Base-by-base conservation (phyloP, 1,140 invertebrate species). In the Ephestia elutella region DNA sequence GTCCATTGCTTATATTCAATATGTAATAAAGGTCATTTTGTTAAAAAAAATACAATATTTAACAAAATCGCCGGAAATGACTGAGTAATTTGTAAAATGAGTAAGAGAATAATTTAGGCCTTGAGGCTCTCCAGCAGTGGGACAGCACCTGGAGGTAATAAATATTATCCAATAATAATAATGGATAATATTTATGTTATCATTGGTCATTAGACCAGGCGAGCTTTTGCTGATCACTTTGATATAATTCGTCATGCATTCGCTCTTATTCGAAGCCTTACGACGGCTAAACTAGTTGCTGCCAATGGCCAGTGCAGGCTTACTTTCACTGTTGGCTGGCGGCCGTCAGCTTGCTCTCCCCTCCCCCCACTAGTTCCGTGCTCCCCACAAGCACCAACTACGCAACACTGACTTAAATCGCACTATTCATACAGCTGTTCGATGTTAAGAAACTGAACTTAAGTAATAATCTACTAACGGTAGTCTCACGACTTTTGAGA, bases 301-400 rank as follows among this genome's bases (percentile, higher is more conserved):
- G 63, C 50, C 60, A 63, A 70, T 66, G 65, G 64, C 63, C 66
- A 59, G 59, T 56, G 63, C 67, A 70, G 70, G 66, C 71, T 80
- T 70, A 87, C 84, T 87, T 87, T 87, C 84, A 87, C 84, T 87
- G 70, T 70, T 82, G 77, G 65, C 74, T 80, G 82, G 79, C 75
- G 82, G 82, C 80, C 83, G 73, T 60, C 80, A 82, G 82, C 62
- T 59, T 60, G 61, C 65, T 65, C 53, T 58, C 56, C 68, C 64
- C 55, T 50, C 56, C 54, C 56, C 51, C 62, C 60, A 59, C 58
- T 54, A 63, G 66, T 57, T 32, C 57, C 59, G 59, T 57, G 60
- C 44, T 17, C 63, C 65, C 60, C 55, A 59, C 50, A n/a, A 53
- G 21, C 51, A 71, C 30, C 30, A 10, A 32, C 73, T 80, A 62